Conservation (phyloP, 2,113 vertebrate genomes). For the Serilophus lunatus region DNA sequence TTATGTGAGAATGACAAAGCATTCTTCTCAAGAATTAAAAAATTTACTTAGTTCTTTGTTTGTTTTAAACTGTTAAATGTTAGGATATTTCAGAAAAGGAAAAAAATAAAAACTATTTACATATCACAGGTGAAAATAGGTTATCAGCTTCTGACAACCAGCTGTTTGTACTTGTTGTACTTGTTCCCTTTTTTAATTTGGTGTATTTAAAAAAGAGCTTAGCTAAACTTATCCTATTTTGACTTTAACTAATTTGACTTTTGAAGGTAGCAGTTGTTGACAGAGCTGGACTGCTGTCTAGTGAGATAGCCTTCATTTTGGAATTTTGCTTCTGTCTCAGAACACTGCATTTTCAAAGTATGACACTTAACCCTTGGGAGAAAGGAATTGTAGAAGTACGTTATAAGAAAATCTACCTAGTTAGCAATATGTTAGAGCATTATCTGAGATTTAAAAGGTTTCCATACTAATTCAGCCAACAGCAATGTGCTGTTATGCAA, state of each 20-base stretch:
- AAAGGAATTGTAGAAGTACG: neutral
- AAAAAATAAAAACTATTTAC: neutral
- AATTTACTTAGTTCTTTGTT: rapidly evolving
- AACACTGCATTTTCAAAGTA: neutral
- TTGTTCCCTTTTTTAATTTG: neutral
- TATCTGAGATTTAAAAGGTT: neutral
- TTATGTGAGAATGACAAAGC: neutral
- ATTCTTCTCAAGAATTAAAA: neutral
- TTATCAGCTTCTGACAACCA: neutral
- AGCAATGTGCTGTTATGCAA: neutral
- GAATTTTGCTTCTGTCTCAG: neutral
- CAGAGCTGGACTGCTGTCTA: neutral
- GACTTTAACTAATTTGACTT: neutral
- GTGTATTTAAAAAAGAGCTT: neutral
- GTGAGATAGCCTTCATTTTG: neutral
- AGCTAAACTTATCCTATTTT: neutral
- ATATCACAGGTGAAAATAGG: neutral
- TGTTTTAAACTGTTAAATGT: neutral
- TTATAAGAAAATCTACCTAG: neutral
- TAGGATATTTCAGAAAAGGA: neutral
- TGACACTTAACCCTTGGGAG: neutral
- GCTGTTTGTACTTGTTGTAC: neutral
- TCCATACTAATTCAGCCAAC: neutral
- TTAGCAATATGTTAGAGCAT: neutral
- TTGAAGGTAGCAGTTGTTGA: neutral